These are phyloP conservation scores for Oreohelix idahoensis DNA, from an alignment of 1,140 invertebrate species.

Conservation along the genomic window DNA sequence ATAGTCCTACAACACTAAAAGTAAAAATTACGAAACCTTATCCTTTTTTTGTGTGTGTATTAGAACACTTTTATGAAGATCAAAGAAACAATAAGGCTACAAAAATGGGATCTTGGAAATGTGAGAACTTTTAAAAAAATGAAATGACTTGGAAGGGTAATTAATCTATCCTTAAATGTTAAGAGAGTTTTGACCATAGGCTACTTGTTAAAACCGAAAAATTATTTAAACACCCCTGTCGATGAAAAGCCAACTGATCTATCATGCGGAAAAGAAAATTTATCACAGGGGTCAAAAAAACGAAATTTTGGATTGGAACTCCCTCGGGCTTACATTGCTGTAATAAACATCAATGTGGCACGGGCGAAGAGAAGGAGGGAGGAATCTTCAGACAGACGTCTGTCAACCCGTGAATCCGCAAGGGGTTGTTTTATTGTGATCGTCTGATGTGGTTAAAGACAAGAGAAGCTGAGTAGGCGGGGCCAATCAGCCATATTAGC, in stretches of 20 bases:
- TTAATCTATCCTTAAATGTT: too few species aligned
- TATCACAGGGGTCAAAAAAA: neutral
- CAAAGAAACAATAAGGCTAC: too few species aligned
- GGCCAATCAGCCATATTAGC: constrained; percentile 5
- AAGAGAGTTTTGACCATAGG: too few species aligned
- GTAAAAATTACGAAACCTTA: too few species aligned
- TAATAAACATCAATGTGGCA: neutral
- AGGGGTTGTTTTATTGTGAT: neutral
- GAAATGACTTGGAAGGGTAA: too few species aligned
- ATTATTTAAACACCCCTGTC: neutral
- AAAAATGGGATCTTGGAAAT: too few species aligned
- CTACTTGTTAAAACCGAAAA: neutral
- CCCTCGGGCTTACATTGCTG: neutral
- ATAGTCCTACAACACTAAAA: too few species aligned
- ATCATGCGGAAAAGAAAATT: constrained; percentile 16
- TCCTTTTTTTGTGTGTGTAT: too few species aligned
- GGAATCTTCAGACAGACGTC: neutral
- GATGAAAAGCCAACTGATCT: neutral
- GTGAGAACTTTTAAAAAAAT: too few species aligned
- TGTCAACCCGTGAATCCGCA: neutral
- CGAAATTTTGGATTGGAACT: neutral
- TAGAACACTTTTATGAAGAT: too few species aligned
- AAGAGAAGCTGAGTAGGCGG: neutral
- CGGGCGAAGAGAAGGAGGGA: neutral
- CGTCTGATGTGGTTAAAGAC: constrained; percentile 12